Evolutionary conservation across 1,140 invertebrate species (phyloP), one percentile per base, ranked within the genome.

Genomic region (Penaeus japonicus): DNA sequence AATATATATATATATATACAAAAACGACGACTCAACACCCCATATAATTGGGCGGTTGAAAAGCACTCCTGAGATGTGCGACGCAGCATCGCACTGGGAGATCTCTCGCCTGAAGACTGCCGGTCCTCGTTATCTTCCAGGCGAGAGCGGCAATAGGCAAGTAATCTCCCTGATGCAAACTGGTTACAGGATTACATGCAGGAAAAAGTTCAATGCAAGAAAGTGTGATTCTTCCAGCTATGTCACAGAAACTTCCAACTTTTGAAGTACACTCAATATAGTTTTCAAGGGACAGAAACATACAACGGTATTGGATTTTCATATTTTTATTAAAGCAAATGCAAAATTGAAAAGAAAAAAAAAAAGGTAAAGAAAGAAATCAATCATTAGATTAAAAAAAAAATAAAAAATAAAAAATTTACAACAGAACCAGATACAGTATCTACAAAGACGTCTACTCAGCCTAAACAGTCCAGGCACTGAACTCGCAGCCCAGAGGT

Each of bases 311-410:
- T 32, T 12, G 39, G 73, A 77, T 20, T 20, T 20, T 77, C 27
- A 77, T 7, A 77, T 78, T 78, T 85, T 54, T 55, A 78, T 85
- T 78, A 85, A 77, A 78, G 84, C 70, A 85, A 78, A 85, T 85
- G 73, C 39, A 85, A 78, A 85, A 77, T 78, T 78, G 30, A 47
- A 47, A 15, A 47, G 15, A 47, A 39, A n/a, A 47, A 47, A 47
- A 47, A 47, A 15, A 12, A 47, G n/a, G n/a, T n/a, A n/a, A n/a
- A n/a, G n/a, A 47, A 22, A 85, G 78, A 84, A 78, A 35, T 85
- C 70, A 85, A 75, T 78, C 32, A 55, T 55, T 17, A 77, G 57
- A 85, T 78, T 77, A 85, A 27, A 55, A 32, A 70, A 75, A 73
- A 47, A 54, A 84, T 35, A 84, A 84, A 27, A 75, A 75, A 53